These are phyloP conservation scores for Platynereis dumerilii DNA, from an alignment of 2,888 invertebrate species.

Conservation along the genomic window DNA sequence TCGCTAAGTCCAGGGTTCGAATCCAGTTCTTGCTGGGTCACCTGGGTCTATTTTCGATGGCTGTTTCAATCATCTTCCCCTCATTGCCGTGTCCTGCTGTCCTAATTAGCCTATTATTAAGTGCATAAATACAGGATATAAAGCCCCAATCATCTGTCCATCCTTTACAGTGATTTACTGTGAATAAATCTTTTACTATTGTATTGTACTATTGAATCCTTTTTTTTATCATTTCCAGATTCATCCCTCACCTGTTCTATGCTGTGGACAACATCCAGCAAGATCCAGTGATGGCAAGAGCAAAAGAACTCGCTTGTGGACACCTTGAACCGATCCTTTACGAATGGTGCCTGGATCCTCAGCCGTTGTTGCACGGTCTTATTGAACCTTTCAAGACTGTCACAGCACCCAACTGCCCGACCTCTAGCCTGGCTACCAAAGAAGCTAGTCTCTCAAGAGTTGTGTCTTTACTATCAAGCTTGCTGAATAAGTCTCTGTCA, in stretches of 20 bases:
- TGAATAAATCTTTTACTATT: too few species aligned
- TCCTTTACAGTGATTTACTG: too few species aligned
- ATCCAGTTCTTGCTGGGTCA: too few species aligned
- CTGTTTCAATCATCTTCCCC: too few species aligned
- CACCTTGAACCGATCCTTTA: slow-evolving; percentile 56
- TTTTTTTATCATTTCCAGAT: slow-evolving; percentile 40
- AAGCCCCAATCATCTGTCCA: too few species aligned
- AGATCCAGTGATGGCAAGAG: slow-evolving; percentile 68
- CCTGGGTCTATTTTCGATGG: too few species aligned
- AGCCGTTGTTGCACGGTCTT: slow-evolving; percentile 66
- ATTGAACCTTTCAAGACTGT: slow-evolving; percentile 57
- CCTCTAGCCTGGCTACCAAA: slow-evolving; percentile 43
- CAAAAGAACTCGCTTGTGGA: slow-evolving; percentile 57
- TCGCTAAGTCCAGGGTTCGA: too few species aligned
- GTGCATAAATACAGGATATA: too few species aligned
- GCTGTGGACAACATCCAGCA: slow-evolving; percentile 66
- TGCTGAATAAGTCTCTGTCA: slow-evolving; percentile 71
- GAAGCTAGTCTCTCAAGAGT: slow-evolving; percentile 70
- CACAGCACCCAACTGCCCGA: slow-evolving; percentile 23
- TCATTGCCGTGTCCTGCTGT: too few species aligned
- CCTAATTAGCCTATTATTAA: too few species aligned
- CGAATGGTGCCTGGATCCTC: slow-evolving; percentile 56
- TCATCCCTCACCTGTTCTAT: slow-evolving; percentile 61
- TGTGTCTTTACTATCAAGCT: slow-evolving; percentile 66
- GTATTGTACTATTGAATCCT: slow-evolving; percentile 1